A percentile compares a stretch with the other conserved stretches of the same genome.
phyloP scores from a whole-genome alignment of 2,888 invertebrate species.

The Prenolepis imparis region DNA sequence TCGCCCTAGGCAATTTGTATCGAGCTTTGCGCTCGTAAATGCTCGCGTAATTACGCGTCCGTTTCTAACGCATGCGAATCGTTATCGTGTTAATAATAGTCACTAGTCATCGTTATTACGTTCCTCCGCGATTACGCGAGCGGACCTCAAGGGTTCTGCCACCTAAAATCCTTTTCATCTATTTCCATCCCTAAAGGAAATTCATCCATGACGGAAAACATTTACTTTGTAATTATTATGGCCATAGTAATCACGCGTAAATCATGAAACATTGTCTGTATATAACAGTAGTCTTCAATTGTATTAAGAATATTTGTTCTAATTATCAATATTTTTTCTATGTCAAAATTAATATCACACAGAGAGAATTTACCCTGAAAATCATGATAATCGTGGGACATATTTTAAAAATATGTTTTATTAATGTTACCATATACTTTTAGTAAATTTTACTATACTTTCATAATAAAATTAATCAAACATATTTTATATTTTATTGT shows the following conservation, averaged over 20 bases:
- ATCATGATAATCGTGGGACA: no score
- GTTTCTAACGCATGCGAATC: slow-evolving; percentile 7
- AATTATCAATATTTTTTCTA: background rate
- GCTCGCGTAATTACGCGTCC: slow-evolving; percentile 28
- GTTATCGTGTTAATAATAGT: slow-evolving; percentile 25
- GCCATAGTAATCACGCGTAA: slow-evolving; percentile 21
- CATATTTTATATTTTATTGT: no score
- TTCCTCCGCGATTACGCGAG: background rate
- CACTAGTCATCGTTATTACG: slow-evolving; percentile 44
- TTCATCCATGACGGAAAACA: slow-evolving; percentile 5
- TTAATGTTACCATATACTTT: no score
- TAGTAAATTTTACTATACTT: no score
- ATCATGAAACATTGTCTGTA: slow-evolving; percentile 12
- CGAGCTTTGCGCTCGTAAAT: background rate
- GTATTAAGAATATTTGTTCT: background rate
- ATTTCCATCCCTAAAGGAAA: slow-evolving; percentile 22
- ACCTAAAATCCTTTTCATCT: slow-evolving; percentile 11
- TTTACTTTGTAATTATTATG: slow-evolving; percentile 31
- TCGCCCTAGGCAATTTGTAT: slow-evolving; percentile 30
- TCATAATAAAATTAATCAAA: no score
- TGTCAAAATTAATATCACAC: background rate
- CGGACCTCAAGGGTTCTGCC: background rate
- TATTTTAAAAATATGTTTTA: no score
- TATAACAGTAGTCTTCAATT: background rate
- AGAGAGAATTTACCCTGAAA: no score